phyloP scores from a whole-genome alignment of 2,797 vertebrate species.

The Malurus splendens region DNA sequence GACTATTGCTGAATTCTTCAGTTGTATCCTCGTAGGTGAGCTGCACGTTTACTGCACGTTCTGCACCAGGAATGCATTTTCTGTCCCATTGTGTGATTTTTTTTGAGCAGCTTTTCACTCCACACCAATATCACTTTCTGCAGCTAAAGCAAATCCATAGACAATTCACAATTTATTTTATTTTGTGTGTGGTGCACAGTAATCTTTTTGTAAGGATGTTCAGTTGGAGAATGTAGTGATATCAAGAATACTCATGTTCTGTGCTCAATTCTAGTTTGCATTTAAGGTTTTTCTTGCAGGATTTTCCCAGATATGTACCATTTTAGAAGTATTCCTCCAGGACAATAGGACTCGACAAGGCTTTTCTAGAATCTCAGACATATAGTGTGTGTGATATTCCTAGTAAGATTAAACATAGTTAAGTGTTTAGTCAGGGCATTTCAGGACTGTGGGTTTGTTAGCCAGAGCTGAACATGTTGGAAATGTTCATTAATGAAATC shows the following conservation, averaged over 20 bases:
- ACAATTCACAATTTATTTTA: conserved; percentile 49
- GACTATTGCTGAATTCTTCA: conserved; percentile 72
- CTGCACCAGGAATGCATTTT: conserved; percentile 77
- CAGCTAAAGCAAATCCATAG: conserved; percentile 63
- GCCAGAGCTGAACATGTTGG: not conserved
- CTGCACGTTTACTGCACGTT: conserved; percentile 80
- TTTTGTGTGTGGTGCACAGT: conserved; percentile 41
- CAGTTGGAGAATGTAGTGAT: not conserved
- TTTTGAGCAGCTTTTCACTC: conserved; percentile 74
- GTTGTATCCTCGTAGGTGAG: conserved; percentile 75
- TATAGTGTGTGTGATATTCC: not conserved
- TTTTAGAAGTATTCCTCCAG: not conserved
- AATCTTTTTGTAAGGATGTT: conserved; percentile 41
- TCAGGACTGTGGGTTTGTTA: not conserved
- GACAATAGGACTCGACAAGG: not conserved
- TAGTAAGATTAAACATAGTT: not conserved
- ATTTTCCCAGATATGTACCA: not conserved
- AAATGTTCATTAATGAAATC: conserved; percentile 12
- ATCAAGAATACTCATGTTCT: not conserved
- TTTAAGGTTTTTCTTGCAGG: conserved; percentile 16
- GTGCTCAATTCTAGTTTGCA: not conserved
- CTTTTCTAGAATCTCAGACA: not conserved
- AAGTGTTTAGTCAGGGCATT: not conserved
- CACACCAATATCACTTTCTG: conserved; percentile 73
- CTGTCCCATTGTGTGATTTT: conserved; percentile 72